Evolutionary conservation across 2,797 vertebrate genomes (phyloP), one percentile per base, ranked within the genome.

Genomic region (Myotis findleyi): DNA sequence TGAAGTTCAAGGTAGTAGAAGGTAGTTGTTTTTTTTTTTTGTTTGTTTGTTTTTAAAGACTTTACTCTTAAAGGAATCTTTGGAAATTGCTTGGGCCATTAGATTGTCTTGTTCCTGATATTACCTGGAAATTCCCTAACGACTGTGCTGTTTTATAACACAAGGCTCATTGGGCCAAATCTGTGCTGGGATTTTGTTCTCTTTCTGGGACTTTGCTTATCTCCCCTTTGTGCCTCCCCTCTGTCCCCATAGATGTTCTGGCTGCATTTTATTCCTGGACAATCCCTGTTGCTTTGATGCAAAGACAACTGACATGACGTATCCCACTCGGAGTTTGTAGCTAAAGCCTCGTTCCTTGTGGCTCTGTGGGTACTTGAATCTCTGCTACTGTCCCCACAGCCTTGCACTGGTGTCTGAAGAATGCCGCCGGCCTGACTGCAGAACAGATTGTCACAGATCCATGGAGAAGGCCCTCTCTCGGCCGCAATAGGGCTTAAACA

Each of bases 1-100:
- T 96, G 93, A 96, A 83, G 87, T 96, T 96, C 75, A 92, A 79
- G 79, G 82, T 83, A 92, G 73, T 89, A 91, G 80, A 88, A 69
- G 80, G 73, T 57, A 41, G 77, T 79, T 92, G 94, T 81, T 88
- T 33, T 33, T 33, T 33, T n/a, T n/a, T n/a, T n/a, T n/a, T n/a
- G n/a, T n/a, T n/a, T n/a, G 47, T 47, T 12, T 2, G 12, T 62
- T 14, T 14, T 30, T 62, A 20, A 87, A 64, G 81, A 91, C 71
- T 85, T 96, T 8, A 25, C 75, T 80, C 66, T 89, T 92, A 92
- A 94, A 96, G 84, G 38, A 85, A 73, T 77, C 87, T 96, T 96
- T 89, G 81, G 69, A 83, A 95, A 84, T 89, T 84, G 44, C 68
- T 89, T 49, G 33, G 38, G 36, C 33, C 47, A 47, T 21, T 91